Base-by-base conservation (phyloP, 2,113 vertebrate genomes). In the Rhizomys pruinosus region DNA sequence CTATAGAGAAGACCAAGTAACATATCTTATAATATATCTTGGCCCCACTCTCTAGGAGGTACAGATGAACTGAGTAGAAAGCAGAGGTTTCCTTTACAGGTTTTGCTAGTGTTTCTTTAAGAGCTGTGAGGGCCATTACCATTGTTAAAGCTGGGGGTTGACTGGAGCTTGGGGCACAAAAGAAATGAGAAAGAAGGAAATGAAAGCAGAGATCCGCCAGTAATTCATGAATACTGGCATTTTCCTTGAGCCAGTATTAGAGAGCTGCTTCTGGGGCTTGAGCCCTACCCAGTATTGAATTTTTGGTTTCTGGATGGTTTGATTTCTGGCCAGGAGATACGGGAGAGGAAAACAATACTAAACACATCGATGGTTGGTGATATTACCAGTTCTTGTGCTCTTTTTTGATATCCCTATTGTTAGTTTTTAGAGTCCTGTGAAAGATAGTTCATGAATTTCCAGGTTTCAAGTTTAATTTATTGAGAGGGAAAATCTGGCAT, bases 311-410 rank as follows among this genome's bases (percentile, higher is more conserved):
- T 92, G 72, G 37, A 2, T 95, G 32, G 37, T 29, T 93, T 87
- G 44, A 80, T 93, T 92, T 92, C 20, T 92, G 44, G 80, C 59
- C 69, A 93, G 59, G 22, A 9, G 29, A 88, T 69, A 63, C 20
- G 59, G 37, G 32, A 66, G 17, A 52, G 5, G 13, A 81, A 81
- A 82, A n/a, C 64, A 77, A 37, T 64, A 44, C 47, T 80, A 87
- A 73, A 71, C 57, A 76, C 15, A 80, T 4, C n/a, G 12, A 59
- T 77, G 34, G 57, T 86, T 80, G 63, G 8, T 72, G 85, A 82
- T 86, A 47, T 22, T 37, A 84, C n/a, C 71, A 55, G 72, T 86
- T 79, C 34, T 92, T 55, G 8, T 90, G 25, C 66, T 89, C 27
- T 81, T 88, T n/a, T 52, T 81, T 95, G 44, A 37, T 68, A 68